phyloP scores from a whole-genome alignment of 2,888 invertebrate genomes.

The Euplexia lucipara region DNA sequence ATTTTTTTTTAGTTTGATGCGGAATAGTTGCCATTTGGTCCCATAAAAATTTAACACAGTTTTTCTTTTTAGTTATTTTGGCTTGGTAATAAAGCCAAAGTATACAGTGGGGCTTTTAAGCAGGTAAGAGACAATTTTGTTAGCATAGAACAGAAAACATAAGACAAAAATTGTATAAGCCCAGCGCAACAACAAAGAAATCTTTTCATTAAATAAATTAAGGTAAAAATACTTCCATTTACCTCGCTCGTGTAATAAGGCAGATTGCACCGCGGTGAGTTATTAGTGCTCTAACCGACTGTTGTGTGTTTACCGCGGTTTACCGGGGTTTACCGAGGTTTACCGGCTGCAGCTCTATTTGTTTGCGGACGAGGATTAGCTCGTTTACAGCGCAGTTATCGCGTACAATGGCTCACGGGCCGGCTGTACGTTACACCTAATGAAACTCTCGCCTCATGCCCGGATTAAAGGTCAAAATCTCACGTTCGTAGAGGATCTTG shows the following conservation, averaged over 20 bases:
- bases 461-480: slow-evolving; percentile 29
- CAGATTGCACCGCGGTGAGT: slow-evolving; percentile 52
- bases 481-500: too few relatives aligned
- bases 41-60: too few relatives aligned
- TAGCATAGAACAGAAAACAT: too few relatives aligned
- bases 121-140: not conserved
- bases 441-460: slow-evolving; percentile 43
- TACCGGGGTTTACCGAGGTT: slow-evolving; percentile 46
- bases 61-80: too few relatives aligned
- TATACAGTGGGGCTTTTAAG: too few relatives aligned
- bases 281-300: slow-evolving; percentile 51
- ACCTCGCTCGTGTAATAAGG: slow-evolving; percentile 47
- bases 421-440: slow-evolving; percentile 39
- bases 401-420: slow-evolving; percentile 37
- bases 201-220: slow-evolving; percentile 31
- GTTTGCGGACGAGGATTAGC: slow-evolving; percentile 40
- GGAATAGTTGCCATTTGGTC: too few relatives aligned
- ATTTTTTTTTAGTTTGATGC: too few relatives aligned
- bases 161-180: not conserved
- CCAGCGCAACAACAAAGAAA: slow-evolving; percentile 6
- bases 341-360: slow-evolving; percentile 53
- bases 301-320: slow-evolving; percentile 43
- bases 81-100: too few relatives aligned
- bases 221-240: slow-evolving; percentile 30
- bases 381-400: slow-evolving; percentile 50